Conservation (phyloP, 1,140 invertebrate genomes). For the Solenopsis fugax region DNA sequence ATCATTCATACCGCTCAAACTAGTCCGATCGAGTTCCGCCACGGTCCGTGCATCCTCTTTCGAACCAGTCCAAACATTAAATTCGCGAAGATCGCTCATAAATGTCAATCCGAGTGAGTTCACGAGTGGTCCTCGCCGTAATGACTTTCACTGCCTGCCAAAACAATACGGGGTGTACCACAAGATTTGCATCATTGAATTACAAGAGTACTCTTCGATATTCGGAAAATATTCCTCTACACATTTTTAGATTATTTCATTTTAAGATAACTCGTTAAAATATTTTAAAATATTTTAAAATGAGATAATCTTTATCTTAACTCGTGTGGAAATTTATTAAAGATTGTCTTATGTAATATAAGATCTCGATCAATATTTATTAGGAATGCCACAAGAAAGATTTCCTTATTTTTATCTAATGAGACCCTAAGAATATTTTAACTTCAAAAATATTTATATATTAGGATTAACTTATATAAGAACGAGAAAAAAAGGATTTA, state of each 20-base stretch:
- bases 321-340: too few species aligned
- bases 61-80: conserved; percentile 69
- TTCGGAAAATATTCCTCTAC: not conserved
- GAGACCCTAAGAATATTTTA: too few species aligned
- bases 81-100: conserved; percentile 37
- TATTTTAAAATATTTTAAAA: not conserved
- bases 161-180: conserved; percentile 18
- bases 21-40: conserved; percentile 68
- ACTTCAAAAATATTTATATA: too few species aligned
- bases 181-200: not conserved
- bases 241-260: not conserved
- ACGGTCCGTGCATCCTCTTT: conserved; percentile 27
- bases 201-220: too few species aligned
- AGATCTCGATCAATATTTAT: too few species aligned
- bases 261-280: not conserved
- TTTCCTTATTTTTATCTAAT: too few species aligned
- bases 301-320: not conserved
- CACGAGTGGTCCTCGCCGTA: conserved; percentile 27
- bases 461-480: too few species aligned
- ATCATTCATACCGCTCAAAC: conserved; percentile 70
- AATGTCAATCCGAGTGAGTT: conserved; percentile 59
- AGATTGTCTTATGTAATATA: too few species aligned
- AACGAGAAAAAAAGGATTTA: too few species aligned
- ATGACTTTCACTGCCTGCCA: conserved; percentile 37
- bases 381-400: too few species aligned